phyloP scores from a whole-genome alignment of 2,888 invertebrate genomes.

The Diadegma fenestrale region DNA sequence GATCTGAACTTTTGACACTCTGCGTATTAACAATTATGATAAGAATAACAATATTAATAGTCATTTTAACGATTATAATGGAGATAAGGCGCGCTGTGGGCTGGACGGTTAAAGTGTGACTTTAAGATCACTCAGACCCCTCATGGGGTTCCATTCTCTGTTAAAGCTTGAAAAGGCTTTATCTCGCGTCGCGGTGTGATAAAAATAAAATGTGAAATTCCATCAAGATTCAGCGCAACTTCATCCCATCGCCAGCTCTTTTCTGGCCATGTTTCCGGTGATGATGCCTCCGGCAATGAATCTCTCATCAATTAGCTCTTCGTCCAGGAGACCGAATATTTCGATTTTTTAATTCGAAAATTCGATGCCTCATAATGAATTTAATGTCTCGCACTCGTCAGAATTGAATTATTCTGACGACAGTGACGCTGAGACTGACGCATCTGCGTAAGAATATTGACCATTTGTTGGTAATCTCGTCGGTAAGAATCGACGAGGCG shows the following conservation, averaged over 20 bases:
- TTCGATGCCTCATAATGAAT: neutral
- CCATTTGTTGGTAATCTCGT: conserved; percentile 69
- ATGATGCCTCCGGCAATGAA: neutral
- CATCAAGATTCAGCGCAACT: conserved; percentile 19
- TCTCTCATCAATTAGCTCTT: neutral
- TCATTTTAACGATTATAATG: conserved; percentile 15
- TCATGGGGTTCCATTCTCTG: conserved; percentile 40
- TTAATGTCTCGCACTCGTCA: conserved; percentile 68
- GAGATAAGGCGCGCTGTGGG: conserved; percentile 30
- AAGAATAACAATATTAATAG: conserved; percentile 14
- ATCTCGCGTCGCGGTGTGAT: neutral
- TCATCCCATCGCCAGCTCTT: neutral
- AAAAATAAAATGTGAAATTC: neutral
- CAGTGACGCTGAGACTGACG: conserved; percentile 74
- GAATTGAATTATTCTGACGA: conserved; percentile 74
- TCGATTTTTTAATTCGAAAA: conserved; percentile 1
- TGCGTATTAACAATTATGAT: conserved; percentile 6
- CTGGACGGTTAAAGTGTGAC: conserved; percentile 49
- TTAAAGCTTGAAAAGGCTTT: conserved; percentile 8
- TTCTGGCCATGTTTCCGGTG: neutral
- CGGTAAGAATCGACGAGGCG: conserved; percentile 47
- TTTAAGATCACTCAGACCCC: conserved; percentile 32
- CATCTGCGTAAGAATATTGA: conserved; percentile 74
- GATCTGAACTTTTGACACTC: neutral
- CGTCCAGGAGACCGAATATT: neutral